Evolutionary conservation across 2,113 vertebrate genomes (phyloP).

Genomic region (Todiramphus chloris): DNA sequence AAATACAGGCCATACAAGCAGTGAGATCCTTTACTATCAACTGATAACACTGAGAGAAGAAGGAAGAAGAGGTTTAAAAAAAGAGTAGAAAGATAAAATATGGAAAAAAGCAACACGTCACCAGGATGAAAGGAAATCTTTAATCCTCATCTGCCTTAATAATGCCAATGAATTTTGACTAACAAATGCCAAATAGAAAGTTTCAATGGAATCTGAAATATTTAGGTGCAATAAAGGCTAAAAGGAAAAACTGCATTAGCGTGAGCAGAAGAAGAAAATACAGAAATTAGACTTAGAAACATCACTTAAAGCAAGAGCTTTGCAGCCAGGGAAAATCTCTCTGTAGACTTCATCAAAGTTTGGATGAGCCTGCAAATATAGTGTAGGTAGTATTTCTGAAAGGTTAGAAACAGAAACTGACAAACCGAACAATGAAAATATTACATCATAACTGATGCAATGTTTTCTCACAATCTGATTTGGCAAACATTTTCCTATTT

Average conservation of each 20-base stretch:
- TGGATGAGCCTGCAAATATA: not conserved
- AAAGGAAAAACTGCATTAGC: fast-evolving
- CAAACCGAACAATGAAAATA: slow-evolving; percentile 3
- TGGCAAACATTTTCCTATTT: not conserved
- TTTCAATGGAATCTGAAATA: not conserved
- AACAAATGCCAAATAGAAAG: not conserved
- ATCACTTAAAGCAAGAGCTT: not conserved
- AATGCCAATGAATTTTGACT: not conserved
- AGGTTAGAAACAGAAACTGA: not conserved
- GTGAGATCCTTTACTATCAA: not conserved
- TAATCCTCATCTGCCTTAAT: not conserved
- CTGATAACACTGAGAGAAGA: not conserved
- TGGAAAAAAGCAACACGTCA: not conserved
- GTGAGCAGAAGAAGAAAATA: not conserved
- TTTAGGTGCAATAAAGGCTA: not conserved
- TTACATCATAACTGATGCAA: not conserved
- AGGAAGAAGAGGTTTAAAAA: not conserved
- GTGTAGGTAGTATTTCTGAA: not conserved
- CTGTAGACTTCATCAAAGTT: not conserved
- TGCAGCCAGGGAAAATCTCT: not conserved
- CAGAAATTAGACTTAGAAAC: not conserved
- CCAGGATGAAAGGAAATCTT: not conserved
- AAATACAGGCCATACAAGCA: not conserved
- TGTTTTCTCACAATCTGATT: not conserved
- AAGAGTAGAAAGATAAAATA: not conserved